phyloP scores from a whole-genome alignment of 2,888 invertebrate species.

The Ectobius pallidus region DNA sequence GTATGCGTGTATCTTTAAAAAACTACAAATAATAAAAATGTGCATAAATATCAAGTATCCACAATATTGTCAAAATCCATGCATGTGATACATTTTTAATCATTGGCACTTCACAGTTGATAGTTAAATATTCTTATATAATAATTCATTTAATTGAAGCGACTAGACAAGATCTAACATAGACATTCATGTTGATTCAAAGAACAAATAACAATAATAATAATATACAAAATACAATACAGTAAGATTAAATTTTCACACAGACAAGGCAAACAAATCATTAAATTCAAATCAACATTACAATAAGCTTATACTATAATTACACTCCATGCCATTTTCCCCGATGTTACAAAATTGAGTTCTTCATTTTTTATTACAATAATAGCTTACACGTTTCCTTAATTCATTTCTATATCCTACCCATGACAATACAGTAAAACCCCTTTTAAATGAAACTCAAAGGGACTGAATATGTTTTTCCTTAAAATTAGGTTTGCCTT shows the following conservation, averaged over 20 bases:
- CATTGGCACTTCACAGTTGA: not conserved
- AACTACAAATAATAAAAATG: constrained; percentile 8
- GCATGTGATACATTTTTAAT: not conserved
- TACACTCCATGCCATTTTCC: no score
- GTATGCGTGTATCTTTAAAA: not conserved
- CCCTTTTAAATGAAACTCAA: no score
- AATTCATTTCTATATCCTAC: no score
- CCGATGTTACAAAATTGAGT: no score
- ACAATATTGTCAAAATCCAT: not conserved
- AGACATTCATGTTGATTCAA: not conserved
- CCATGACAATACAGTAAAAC: no score
- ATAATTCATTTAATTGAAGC: not conserved
- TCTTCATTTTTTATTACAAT: no score
- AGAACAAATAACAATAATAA: not conserved
- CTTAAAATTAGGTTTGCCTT: no score
- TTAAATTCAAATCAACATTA: no score
- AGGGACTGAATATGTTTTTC: no score
- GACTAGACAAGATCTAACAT: not conserved
- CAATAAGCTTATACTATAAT: no score
- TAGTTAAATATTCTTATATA: not conserved
- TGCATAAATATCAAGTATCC: not conserved
- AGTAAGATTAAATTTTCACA: not conserved
- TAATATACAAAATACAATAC: constrained; percentile 1
- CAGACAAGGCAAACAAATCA: not conserved
- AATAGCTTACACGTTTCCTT: no score